Evolutionary conservation across 2,113 vertebrate genomes (phyloP), one percentile per base, ranked within the genome.

Genomic region (Pangasianodon gigas): DNA sequence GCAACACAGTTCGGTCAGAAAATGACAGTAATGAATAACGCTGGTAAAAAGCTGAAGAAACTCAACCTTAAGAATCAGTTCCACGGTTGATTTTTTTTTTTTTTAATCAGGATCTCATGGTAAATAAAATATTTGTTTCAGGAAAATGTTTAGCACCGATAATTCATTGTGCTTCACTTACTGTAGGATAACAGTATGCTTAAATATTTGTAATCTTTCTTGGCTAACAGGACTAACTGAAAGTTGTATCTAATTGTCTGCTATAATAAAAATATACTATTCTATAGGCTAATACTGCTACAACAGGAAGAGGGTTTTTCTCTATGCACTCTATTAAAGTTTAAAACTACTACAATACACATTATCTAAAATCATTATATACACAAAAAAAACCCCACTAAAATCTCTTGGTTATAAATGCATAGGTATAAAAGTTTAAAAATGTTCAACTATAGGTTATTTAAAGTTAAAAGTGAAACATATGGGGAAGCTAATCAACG

Each of bases 381-480:
- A 93, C 90, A 95, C 90, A 94, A 58, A 92, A 77, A n/a, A 92
- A 48, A n/a, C n/a, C 71, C 89, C 93, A 94, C 94, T 95, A 95
- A 95, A 93, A 95, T 95, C 92, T 95, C 93, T 93, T 92, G 87
- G 91, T 94, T 96, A 95, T 93, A 95, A 95, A 96, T 96, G 96
- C 96, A 96, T 96, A 96, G 96, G 92, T 94, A 95, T 93, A 94
- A 93, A 94, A 92, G 92, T 88, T 93, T 93, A 92, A 90, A 90
- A 91, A 87, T 86, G 69, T 93, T 92, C 92, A 92, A 90, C 93
- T 93, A 92, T 92, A 90, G 91, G 93, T 93, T 93, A 91, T 91
- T 87, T 89, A 93, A 92, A 86, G 90, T 92, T 95, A 93, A 89
- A 93, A 89, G 87, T 92, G 29, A 86, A 92, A 86, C 56, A 54